A percentile compares a stretch with the other conserved stretches of the same genome.
These are phyloP conservation scores for Uropetala carovei DNA, from an alignment of 2,888 invertebrate genomes.

Conservation along the genomic window DNA sequence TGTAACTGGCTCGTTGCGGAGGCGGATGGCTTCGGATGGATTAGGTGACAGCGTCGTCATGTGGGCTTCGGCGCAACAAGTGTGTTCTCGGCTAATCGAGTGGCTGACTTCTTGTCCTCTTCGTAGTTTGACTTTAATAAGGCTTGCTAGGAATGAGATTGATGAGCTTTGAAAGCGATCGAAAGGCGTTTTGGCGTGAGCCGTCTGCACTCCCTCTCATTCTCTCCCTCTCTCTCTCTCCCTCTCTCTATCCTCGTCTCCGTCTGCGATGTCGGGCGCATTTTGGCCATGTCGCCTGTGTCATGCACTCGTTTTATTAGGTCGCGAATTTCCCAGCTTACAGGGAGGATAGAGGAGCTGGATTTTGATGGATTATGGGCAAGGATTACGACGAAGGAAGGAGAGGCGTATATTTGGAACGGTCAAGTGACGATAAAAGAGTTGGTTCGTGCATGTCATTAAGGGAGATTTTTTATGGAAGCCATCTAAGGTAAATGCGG, in stretches of 20 bases:
- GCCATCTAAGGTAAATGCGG: no score
- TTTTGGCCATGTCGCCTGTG: no score
- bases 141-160: conserved; percentile 16
- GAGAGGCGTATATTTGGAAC: no score
- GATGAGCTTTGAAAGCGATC: neutral
- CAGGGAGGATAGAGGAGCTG: no score
- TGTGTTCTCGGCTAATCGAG: neutral
- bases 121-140: neutral
- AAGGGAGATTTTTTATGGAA: no score
- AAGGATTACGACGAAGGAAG: no score
- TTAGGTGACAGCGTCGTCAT: neutral
- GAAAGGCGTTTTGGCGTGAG: neutral
- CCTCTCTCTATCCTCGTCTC: conserved; percentile 65
- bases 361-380: no score
- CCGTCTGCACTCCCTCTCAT: neutral
- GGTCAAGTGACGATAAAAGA: no score
- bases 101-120: conserved; percentile 1
- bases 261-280: neutral
- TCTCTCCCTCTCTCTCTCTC: conserved; percentile 51
- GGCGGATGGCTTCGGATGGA: neutral
- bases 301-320: no score
- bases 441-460: no score
- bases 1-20: no score
- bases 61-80: neutral
- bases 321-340: no score